Evolutionary conservation across 2,113 vertebrate genomes (phyloP).

Genomic region (Toxotes jaculatrix): DNA sequence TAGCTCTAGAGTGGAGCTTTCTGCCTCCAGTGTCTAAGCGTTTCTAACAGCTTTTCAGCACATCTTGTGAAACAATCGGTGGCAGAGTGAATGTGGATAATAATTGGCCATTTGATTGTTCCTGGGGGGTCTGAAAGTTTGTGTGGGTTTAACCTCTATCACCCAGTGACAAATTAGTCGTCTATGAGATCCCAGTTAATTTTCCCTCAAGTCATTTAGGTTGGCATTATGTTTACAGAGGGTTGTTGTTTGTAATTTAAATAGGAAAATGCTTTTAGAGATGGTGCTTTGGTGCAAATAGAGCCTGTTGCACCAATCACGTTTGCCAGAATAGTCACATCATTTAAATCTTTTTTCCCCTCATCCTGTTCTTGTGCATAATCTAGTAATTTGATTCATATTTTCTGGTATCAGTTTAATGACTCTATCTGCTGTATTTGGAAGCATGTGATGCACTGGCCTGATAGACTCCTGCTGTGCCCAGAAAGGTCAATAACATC

Average conservation of each 20-base stretch:
- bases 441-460: neutral
- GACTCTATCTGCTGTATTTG: neutral
- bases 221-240: constrained; percentile 1
- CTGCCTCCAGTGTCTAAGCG: constrained; percentile 18
- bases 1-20: constrained; percentile 15
- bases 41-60: constrained; percentile 31
- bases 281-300: neutral
- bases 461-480: neutral
- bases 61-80: neutral
- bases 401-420: neutral
- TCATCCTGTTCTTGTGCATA: neutral
- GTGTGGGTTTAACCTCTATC: constrained; percentile 13
- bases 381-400: neutral
- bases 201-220: constrained; percentile 29
- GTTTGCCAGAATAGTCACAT: neutral
- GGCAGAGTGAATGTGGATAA: constrained; percentile 21
- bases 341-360: neutral
- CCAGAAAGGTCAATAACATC: constrained; percentile 21
- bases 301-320: neutral
- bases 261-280: neutral
- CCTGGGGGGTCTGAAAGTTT: constrained; percentile 13
- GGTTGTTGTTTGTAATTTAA: constrained; percentile 34
- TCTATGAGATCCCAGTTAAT: constrained; percentile 25
- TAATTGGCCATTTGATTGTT: constrained; percentile 39
- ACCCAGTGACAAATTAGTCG: constrained; percentile 33